A percentile compares a stretch with the other conserved stretches of the same genome.
phyloP scores from a whole-genome alignment of 2,113 vertebrate genomes.

The Hemichromis elongatus region DNA sequence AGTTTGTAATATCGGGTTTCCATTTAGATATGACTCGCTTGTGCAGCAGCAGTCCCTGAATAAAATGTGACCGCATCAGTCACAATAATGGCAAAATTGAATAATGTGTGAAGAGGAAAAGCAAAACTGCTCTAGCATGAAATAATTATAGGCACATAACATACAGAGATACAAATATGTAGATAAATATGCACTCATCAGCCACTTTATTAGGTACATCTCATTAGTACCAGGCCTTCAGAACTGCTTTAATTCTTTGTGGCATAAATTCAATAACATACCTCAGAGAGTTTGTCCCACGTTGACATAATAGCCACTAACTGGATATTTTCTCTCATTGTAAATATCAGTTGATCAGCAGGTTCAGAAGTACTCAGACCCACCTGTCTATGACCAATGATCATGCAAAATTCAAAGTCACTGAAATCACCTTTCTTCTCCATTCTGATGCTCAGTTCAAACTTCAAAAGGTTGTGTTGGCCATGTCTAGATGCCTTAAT shows the following conservation, averaged over 20 bases:
- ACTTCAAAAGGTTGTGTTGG: background rate
- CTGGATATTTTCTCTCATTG: background rate
- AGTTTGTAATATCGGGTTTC: background rate
- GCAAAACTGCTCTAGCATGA: background rate
- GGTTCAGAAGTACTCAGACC: background rate
- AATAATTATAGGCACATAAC: background rate
- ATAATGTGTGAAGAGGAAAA: background rate
- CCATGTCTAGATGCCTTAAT: background rate
- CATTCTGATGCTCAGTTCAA: background rate
- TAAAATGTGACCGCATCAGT: slow-evolving; percentile 9
- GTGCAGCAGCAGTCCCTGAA: background rate
- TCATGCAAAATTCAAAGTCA: background rate
- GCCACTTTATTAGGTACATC: background rate
- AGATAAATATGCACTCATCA: background rate
- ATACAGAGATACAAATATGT: background rate
- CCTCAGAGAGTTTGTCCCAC: background rate
- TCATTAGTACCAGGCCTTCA: background rate
- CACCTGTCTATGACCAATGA: background rate
- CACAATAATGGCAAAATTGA: slow-evolving; percentile 5
- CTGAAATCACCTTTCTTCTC: background rate
- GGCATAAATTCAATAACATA: background rate
- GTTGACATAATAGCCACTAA: background rate
- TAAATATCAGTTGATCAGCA: background rate
- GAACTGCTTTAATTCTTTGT: background rate
- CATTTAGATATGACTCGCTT: background rate